Percentiles rank a stretch among this genome's conserved stretches.
Evolutionary conservation across 2,797 vertebrate genomes (phyloP).

Genomic region (Ctenopoma kingsleyae): DNA sequence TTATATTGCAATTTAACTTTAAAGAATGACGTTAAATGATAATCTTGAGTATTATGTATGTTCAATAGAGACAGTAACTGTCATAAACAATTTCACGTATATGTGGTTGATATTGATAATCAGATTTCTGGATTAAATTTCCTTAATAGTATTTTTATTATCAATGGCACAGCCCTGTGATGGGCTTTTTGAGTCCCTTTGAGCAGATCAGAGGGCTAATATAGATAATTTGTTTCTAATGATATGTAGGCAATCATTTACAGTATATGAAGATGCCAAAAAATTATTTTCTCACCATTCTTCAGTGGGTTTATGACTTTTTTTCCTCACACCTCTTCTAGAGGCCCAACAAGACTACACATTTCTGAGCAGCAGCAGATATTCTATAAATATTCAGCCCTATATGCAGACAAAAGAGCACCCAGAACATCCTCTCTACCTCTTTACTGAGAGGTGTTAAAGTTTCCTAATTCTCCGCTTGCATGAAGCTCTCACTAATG

Average conservation of each 20-base stretch:
- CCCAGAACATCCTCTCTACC: constrained; percentile 6
- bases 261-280: background rate
- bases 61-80: background rate
- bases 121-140: background rate
- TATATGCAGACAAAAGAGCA: constrained; percentile 2
- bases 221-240: background rate
- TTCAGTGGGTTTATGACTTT: background rate
- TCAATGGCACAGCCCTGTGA: background rate
- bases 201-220: background rate
- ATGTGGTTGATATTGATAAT: too few relatives aligned
- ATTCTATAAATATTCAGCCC: constrained; percentile 16
- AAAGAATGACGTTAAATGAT: background rate
- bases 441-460: background rate
- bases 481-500: background rate
- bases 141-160: background rate
- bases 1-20: too few relatives aligned
- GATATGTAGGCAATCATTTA: background rate
- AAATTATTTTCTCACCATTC: background rate
- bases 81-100: background rate
- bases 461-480: constrained; percentile 6
- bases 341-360: background rate
- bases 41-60: background rate
- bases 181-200: background rate
- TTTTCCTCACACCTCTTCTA: background rate
- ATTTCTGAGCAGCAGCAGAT: background rate